Percentiles rank a stretch among this genome's conserved stretches.
These are phyloP conservation scores for Alloscopus bannaensis DNA, from an alignment of 2,888 invertebrate genomes.

Conservation along the genomic window DNA sequence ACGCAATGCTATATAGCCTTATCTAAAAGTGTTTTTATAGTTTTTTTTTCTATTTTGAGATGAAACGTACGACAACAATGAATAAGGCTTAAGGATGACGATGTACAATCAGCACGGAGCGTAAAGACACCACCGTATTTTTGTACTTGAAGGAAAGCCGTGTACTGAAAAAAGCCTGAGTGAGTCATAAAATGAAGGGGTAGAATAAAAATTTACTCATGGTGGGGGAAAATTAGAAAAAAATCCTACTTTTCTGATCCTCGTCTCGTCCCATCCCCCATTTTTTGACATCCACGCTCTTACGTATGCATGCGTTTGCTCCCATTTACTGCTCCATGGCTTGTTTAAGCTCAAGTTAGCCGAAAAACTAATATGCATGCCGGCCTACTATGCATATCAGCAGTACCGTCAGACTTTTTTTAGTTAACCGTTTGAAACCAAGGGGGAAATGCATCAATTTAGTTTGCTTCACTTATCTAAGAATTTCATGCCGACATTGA, in stretches of 20 bases:
- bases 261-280: slow-evolving; percentile 42
- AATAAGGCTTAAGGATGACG: slow-evolving; percentile 40
- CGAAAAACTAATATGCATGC: slow-evolving; percentile 37
- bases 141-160: background rate
- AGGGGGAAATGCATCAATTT: slow-evolving; percentile 44
- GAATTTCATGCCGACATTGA: slow-evolving; percentile 32
- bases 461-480: slow-evolving; percentile 62
- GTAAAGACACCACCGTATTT: background rate
- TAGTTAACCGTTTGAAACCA: slow-evolving; percentile 9
- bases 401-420: background rate
- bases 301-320: slow-evolving; percentile 16
- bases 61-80: slow-evolving; percentile 53
- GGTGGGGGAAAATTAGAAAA: slow-evolving; percentile 72
- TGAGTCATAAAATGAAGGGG: slow-evolving; percentile 69
- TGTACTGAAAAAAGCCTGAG: slow-evolving; percentile 61
- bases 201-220: slow-evolving; percentile 72
- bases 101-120: background rate
- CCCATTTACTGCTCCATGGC: slow-evolving; percentile 49
- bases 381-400: slow-evolving; percentile 22
- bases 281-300: slow-evolving; percentile 27
- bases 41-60: slow-evolving; percentile 36
- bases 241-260: slow-evolving; percentile 66
- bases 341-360: slow-evolving; percentile 32
- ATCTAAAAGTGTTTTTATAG: background rate
- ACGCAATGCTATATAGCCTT: background rate